These are phyloP conservation scores for Dasyprocta punctata DNA, from an alignment of 2,113 vertebrate genomes.

Conservation along the genomic window DNA sequence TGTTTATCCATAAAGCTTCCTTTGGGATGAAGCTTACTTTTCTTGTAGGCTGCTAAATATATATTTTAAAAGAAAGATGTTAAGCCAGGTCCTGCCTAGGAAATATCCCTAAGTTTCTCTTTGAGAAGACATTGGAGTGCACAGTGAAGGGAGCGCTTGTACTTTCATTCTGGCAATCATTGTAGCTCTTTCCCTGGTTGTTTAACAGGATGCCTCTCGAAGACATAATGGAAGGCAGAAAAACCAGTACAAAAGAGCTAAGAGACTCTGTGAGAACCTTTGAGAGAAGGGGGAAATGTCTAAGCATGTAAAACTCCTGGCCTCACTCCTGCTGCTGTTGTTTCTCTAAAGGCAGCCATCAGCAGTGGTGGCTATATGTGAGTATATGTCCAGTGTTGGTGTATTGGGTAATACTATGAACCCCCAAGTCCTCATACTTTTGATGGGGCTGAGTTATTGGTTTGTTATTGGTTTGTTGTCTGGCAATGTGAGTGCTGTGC, in stretches of 20 bases:
- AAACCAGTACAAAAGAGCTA: not conserved
- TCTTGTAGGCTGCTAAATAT: conserved; percentile 24
- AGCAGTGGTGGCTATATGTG: not conserved
- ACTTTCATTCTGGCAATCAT: not conserved
- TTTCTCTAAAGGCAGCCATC: not conserved
- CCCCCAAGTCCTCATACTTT: too few species aligned
- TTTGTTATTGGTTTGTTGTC: too few species aligned
- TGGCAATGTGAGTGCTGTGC: too few species aligned
- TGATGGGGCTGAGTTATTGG: too few species aligned
- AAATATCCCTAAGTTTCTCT: conserved; percentile 42
- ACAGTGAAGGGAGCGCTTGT: not conserved
- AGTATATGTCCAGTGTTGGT: not conserved
- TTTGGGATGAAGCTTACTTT: conserved; percentile 37
- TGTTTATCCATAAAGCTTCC: not conserved
- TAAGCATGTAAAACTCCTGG: not conserved
- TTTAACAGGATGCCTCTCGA: not conserved
- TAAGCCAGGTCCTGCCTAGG: conserved; percentile 7
- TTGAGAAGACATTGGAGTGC: not conserved
- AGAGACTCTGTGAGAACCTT: not conserved
- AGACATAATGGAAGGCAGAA: not conserved
- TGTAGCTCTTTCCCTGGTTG: not conserved
- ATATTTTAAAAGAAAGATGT: conserved; percentile 29
- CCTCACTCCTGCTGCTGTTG: not conserved
- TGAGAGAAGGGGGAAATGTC: not conserved
- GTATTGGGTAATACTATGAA: too few species aligned